Evolutionary conservation across 2,797 vertebrate genomes (phyloP).

Genomic region (Myripristis murdjan): DNA sequence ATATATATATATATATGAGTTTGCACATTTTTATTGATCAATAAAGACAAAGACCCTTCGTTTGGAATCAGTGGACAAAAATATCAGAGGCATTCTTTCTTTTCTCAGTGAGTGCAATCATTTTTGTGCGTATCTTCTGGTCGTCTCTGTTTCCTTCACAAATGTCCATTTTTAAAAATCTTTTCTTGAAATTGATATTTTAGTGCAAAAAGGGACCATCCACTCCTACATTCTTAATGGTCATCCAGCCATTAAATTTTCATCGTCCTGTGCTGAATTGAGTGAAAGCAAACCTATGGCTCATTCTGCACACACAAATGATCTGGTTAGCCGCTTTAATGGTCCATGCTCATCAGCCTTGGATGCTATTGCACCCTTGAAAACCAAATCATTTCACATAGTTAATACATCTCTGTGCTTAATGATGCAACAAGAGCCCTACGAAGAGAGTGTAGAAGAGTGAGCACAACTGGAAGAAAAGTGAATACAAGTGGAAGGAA

Average conservation of each 20-base stretch:
- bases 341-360: conserved; percentile 62
- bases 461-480: conserved; percentile 34
- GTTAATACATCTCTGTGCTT: conserved; percentile 62
- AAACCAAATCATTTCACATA: conserved; percentile 65
- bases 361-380: conserved; percentile 40
- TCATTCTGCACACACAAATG: conserved; percentile 66
- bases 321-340: conserved; percentile 68
- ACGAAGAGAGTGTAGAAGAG: conserved; percentile 34
- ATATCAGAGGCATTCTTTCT: conserved; percentile 1
- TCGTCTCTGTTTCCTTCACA: conserved; percentile 24
- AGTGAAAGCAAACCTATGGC: conserved; percentile 44
- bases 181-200: conserved; percentile 40
- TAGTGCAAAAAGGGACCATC: conserved; percentile 55
- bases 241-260: conserved; percentile 62
- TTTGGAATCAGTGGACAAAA: conserved; percentile 16
- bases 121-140: not conserved
- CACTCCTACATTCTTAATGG: conserved; percentile 45
- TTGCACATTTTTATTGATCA: not conserved
- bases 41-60: conserved; percentile 6
- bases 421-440: conserved; percentile 37
- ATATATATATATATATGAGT: too few species aligned
- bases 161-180: conserved; percentile 29
- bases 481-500: conserved; percentile 31
- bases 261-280: conserved; percentile 54
- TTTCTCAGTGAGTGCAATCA: conserved; percentile 26